phyloP scores from a whole-genome alignment of 1,140 invertebrate species.

The Leguminivora glycinivorella region DNA sequence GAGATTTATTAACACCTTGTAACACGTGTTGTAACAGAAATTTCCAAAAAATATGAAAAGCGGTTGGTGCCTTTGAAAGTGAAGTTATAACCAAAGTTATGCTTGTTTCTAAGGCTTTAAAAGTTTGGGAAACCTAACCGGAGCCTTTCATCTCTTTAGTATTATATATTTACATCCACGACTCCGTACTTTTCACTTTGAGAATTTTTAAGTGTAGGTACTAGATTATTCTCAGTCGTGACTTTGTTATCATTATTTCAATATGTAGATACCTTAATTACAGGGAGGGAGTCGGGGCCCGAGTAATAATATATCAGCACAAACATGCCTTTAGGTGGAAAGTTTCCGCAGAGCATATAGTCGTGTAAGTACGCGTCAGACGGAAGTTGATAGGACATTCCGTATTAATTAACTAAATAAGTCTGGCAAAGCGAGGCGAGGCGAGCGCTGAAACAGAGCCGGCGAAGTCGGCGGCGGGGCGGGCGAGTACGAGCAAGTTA shows the following conservation, averaged over 20 bases:
- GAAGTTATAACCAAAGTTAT: slow-evolving; percentile 43
- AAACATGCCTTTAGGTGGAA: slow-evolving; percentile 59
- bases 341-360: slow-evolving; percentile 61
- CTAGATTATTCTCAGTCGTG: slow-evolving; percentile 26
- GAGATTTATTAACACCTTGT: background rate
- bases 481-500: slow-evolving; percentile 68
- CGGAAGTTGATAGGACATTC: slow-evolving; percentile 74
- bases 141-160: slow-evolving; percentile 48
- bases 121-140: slow-evolving; percentile 57
- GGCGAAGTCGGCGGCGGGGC: slow-evolving; percentile 39
- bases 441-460: slow-evolving; percentile 59
- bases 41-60: slow-evolving; percentile 44
- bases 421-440: slow-evolving; percentile 67
- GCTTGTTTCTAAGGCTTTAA: slow-evolving; percentile 61
- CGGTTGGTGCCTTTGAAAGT: slow-evolving; percentile 42
- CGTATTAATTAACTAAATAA: slow-evolving; percentile 79
- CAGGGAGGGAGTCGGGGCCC: slow-evolving; percentile 2
- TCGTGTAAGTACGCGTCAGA: slow-evolving; percentile 59
- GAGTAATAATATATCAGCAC: slow-evolving; percentile 30
- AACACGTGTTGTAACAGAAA: slow-evolving; percentile 33
- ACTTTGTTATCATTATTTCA: slow-evolving; percentile 26
- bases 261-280: slow-evolving; percentile 23
- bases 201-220: slow-evolving; percentile 26
- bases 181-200: slow-evolving; percentile 29
- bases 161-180: slow-evolving; percentile 52